Evolutionary conservation across 1,140 invertebrate species (phyloP), one percentile per base, ranked within the genome.

Genomic region (Pachypeltis micranthus): DNA sequence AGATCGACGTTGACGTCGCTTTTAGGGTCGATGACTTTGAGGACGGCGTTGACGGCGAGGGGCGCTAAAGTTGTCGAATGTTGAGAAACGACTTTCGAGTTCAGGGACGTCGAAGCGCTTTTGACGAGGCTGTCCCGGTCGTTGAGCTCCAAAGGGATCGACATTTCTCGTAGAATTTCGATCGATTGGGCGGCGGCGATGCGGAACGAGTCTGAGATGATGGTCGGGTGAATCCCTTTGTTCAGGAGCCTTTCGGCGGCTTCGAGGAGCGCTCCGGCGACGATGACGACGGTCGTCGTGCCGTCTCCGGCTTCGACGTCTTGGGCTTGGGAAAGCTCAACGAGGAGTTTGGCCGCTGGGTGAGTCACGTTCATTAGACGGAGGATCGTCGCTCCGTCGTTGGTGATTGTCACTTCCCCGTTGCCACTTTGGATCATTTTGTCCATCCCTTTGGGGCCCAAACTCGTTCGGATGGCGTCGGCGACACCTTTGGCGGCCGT

Each of bases 251-350:
- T 95, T 72, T 95, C 86, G 65, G 93, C 90, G 63, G 94, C 92
- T 78, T 98, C 94, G 21, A 99, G 76, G 19, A 99, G 74, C 67
- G 93, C 91, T 44, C 97, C 97, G 69, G 94, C 93, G 71, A 99
- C 84, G 23, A 99, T 89, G 31, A 96, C 93, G 60, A 99, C 96
- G 51, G 92, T 93, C 1, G 96, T 99, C 23, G 97, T 99, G 55
- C 97, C 97, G 81, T 99, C 97, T 60, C 97, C 97, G 70, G 97
- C 97, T 78, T 99, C 96, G 69, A 96, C 85, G 79, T 99, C 96
- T 80, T 99, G 97, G 26, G 96, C 96, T 72, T 96, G 91, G 1
- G 96, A 98, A 63, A 99, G 78, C 75, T 99, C 96, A 2, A 99
- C 96, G 67, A 99, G 78, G 96, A 99, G 98, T 85, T 98, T 98